These are phyloP conservation scores for Diplosoma virens DNA, from an alignment of 23 tunicate species.

Conservation along the genomic window DNA sequence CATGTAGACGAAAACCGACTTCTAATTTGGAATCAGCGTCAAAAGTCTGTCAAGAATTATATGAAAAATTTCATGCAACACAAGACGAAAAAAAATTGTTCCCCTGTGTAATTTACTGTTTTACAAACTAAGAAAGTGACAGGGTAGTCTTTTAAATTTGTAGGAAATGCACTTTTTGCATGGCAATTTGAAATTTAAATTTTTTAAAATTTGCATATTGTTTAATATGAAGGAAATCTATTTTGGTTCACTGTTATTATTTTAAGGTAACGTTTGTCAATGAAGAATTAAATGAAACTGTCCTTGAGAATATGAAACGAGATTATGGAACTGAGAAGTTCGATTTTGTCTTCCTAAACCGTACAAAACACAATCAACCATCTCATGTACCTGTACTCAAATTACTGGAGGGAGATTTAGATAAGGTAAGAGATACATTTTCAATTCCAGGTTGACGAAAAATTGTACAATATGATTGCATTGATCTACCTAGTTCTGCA, in stretches of 20 bases:
- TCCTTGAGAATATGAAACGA: neutral
- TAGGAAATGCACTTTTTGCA: too few relatives aligned
- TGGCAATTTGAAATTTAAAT: too few relatives aligned
- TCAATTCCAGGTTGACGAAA: neutral
- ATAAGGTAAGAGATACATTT: neutral
- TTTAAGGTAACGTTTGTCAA: conserved; percentile 34
- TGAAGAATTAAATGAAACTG: conserved; percentile 1
- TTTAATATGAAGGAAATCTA: neutral
- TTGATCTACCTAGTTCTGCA: neutral
- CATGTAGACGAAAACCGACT: too few relatives aligned
- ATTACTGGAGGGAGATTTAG: conserved; percentile 35
- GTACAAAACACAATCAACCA: conserved; percentile 31
- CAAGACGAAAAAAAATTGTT: too few relatives aligned
- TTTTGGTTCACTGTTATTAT: neutral
- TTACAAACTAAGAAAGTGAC: too few relatives aligned
- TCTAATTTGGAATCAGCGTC: too few relatives aligned
- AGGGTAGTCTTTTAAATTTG: too few relatives aligned
- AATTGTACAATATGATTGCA: too few relatives aligned
- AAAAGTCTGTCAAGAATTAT: too few relatives aligned
- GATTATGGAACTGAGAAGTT: conserved; percentile 34
- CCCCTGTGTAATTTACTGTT: too few relatives aligned
- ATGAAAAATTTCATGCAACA: too few relatives aligned
- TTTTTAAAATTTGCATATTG: too few relatives aligned
- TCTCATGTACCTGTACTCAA: conserved; percentile 39
- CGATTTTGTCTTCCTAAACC: conserved; percentile 55